Percentiles rank a stretch among this genome's conserved stretches.
Evolutionary conservation across 2,888 invertebrate species (phyloP).

Genomic region (Drosophila formosana): DNA sequence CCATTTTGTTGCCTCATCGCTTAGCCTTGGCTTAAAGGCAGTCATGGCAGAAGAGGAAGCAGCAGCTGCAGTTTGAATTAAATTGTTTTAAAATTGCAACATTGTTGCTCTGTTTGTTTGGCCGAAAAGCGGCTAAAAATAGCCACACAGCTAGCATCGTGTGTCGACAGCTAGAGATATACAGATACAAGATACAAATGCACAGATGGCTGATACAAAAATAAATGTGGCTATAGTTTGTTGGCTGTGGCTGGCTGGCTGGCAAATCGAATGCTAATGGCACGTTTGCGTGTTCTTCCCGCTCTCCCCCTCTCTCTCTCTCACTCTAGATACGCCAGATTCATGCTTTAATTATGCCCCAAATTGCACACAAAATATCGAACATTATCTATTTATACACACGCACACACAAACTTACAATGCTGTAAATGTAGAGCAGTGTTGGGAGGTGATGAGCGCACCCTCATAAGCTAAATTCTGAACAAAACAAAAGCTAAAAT

Average conservation of each 20-base stretch:
- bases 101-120: not conserved
- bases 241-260: conserved; percentile 14
- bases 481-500: too few species aligned
- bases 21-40: conserved; percentile 44
- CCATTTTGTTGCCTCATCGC: conserved; percentile 47
- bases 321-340: conserved; percentile 22
- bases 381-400: conserved; percentile 33
- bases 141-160: conserved; percentile 2
- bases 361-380: conserved; percentile 45
- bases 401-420: conserved; percentile 1
- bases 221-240: conserved; percentile 25
- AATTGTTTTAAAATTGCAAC: conserved; percentile 1
- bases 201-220: conserved; percentile 42
- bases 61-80: not conserved
- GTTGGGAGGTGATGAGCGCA: too few species aligned
- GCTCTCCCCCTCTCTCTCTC: conserved; percentile 13
- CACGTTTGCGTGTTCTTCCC: conserved; percentile 60
- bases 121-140: conserved; percentile 21
- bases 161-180: conserved; percentile 6
- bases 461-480: too few species aligned
- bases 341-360: conserved; percentile 61
- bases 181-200: conserved; percentile 22
- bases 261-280: conserved; percentile 54
- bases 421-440: too few species aligned
- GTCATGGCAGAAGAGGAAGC: not conserved